A percentile compares a stretch with the other conserved stretches of the same genome.
Evolutionary conservation across 2,888 invertebrate genomes (phyloP).

Genomic region (Barypeithes pellucidus): DNA sequence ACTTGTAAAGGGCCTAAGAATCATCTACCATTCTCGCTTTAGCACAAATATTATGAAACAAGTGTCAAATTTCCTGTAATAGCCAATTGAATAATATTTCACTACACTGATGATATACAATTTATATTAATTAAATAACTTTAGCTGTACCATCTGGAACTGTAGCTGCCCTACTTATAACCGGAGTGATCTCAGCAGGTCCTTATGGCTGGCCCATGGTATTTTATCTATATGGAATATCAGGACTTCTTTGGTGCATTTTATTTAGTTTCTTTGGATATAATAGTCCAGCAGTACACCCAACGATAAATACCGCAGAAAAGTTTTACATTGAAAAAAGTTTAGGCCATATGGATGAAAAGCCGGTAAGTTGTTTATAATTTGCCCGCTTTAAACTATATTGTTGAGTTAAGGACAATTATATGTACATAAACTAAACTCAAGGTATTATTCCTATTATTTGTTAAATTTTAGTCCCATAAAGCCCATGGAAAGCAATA

Average conservation of each 20-base stretch:
- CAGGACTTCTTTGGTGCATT: slow-evolving; percentile 77
- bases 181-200: slow-evolving; percentile 81
- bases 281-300: slow-evolving; percentile 77
- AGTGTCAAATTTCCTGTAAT: too few species aligned
- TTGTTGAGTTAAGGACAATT: too few species aligned
- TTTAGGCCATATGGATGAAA: slow-evolving; percentile 73
- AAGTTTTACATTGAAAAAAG: slow-evolving; percentile 76
- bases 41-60: too few species aligned
- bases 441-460: too few species aligned
- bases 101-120: neutral
- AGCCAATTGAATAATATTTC: too few species aligned
- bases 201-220: slow-evolving; percentile 84
- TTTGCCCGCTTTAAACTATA: too few species aligned
- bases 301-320: slow-evolving; percentile 77
- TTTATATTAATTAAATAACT: neutral
- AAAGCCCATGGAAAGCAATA: slow-evolving; percentile 84
- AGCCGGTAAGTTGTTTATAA: slow-evolving; percentile 72
- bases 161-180: slow-evolving; percentile 81
- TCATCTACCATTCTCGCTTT: neutral
- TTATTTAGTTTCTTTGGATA: slow-evolving; percentile 74
- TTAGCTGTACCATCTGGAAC: slow-evolving; percentile 67
- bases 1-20: too few species aligned
- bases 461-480: slow-evolving; percentile 37
- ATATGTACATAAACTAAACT: too few species aligned
- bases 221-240: slow-evolving; percentile 82